Evolutionary conservation across 2,797 vertebrate genomes (phyloP), one percentile per base, ranked within the genome.

Genomic region (Brachyalestes nurse): DNA sequence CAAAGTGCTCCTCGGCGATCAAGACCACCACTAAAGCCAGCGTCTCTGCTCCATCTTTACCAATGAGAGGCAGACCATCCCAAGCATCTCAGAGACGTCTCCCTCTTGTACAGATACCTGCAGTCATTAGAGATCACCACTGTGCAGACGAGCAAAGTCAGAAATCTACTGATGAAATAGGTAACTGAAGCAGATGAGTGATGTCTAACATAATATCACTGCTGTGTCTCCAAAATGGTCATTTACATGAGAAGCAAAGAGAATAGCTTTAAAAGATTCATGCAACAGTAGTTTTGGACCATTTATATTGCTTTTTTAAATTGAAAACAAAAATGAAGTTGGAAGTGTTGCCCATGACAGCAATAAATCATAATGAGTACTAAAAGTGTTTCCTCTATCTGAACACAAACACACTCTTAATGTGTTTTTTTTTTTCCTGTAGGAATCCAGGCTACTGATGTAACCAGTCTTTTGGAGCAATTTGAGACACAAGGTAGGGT

Each of bases 391-490:
- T 14, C 1, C 45, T 12, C 13, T 14, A 16, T 14, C 47, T 51
- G 47, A 51, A 51, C 13, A 12, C 19, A 13, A 10, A 19, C 38
- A 16, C 16, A 53, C 49, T 45, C 47, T 71, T 79, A 0, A 61
- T 38, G n/a, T 58, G 34, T 77, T 72, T 49, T 1, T 61, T 77
- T 5, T 6, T 1, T 77, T 1, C n/a, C 1, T 61, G 14, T 71
- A 99, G 98, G 97, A 53, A 99, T 99, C 0, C 96, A 97, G 92
- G 97, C 97, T 0, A 82, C 95, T 0, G 98, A 99, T 89, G 89
- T 99, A 87, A 97, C 96, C 87, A 98, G 97, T 89, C 95, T 99
- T 79, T 88, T 99, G 88, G 96, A 99, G 86, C 96, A 97, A 88
- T 99, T 99, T 84, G 97, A 99, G 88, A 96, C 95, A 55, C 96